Percentiles rank a stretch among this genome's conserved stretches.
Conservation (phyloP, 2,797 vertebrate species). For the Vireo griseus region DNA sequence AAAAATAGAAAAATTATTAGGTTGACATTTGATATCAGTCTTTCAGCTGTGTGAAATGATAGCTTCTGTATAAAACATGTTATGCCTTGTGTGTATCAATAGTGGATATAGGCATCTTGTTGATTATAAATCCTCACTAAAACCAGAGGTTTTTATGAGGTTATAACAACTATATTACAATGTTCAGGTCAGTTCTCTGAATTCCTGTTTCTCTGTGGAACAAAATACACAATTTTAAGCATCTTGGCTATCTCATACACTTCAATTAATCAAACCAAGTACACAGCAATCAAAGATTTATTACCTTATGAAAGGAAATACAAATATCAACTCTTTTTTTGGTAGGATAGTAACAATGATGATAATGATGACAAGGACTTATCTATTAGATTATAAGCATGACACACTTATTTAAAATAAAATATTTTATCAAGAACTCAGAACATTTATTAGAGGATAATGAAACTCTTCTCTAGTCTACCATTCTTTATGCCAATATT, state of each 20-base stretch:
- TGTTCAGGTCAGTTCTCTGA: not conserved
- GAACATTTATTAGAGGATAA: not conserved
- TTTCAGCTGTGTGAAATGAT: not conserved
- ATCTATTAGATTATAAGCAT: not conserved
- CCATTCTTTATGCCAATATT: not conserved
- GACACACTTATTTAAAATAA: not conserved
- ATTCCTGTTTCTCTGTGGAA: not conserved
- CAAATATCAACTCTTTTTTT: not conserved
- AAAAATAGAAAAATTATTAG: not conserved
- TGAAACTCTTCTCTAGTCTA: not conserved
- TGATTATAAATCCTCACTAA: not conserved
- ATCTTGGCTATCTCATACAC: not conserved
- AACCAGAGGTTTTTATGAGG: not conserved
- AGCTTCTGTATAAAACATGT: not conserved
- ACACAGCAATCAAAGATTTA: not conserved
- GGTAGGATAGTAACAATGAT: not conserved
- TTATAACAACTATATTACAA: not conserved
- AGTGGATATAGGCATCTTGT: not conserved
- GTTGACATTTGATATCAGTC: not conserved
- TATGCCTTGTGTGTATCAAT: not conserved
- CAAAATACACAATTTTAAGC: not conserved
- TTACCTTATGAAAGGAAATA: not conserved
- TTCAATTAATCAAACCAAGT: not conserved
- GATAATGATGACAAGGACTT: not conserved
- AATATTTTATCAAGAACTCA: not conserved